Evolutionary conservation across 2,888 invertebrate genomes (phyloP).

Genomic region (Tenodera sinensis): DNA sequence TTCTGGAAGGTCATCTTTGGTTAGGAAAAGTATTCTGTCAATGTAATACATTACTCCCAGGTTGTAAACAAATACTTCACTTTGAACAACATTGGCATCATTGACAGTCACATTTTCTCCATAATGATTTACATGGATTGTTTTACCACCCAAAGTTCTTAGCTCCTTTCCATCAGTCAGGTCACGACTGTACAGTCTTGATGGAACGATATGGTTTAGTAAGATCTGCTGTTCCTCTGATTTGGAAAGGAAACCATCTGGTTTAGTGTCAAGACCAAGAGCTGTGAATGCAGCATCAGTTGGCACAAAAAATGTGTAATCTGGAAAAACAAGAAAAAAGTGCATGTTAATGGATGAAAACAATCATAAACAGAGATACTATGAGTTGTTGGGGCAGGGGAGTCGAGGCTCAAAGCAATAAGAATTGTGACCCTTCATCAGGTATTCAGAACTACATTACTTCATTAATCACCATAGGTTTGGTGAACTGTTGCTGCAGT

Average conservation of each 20-base stretch:
- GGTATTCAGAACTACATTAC: no score
- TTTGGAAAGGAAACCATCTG: conserved; percentile 55
- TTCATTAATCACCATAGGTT: no score
- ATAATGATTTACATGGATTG: conserved; percentile 50
- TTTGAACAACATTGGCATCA: conserved; percentile 56
- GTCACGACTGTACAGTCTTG: conserved; percentile 57
- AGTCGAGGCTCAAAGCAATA: no score
- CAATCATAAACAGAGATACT: no score
- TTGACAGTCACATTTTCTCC: conserved; percentile 52
- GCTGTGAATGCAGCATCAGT: conserved; percentile 62
- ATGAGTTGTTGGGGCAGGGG: no score
- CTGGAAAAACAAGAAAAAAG: conserved; percentile 36
- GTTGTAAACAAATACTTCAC: conserved; percentile 62
- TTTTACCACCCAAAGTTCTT: conserved; percentile 55
- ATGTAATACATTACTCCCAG: conserved; percentile 62
- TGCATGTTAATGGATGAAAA: no score
- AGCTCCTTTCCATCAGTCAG: conserved; percentile 52
- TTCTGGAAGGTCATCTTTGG: conserved; percentile 21
- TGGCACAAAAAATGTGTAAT: conserved; percentile 68
- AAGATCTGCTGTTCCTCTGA: conserved; percentile 56
- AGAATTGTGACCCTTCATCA: no score
- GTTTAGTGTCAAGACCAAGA: conserved; percentile 55
- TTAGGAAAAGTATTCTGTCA: conserved; percentile 53
- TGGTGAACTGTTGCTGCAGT: no score
- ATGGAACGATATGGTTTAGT: conserved; percentile 60